These are phyloP conservation scores for Drosophila baimaii DNA, from an alignment of 1,140 invertebrate species.

Conservation along the genomic window DNA sequence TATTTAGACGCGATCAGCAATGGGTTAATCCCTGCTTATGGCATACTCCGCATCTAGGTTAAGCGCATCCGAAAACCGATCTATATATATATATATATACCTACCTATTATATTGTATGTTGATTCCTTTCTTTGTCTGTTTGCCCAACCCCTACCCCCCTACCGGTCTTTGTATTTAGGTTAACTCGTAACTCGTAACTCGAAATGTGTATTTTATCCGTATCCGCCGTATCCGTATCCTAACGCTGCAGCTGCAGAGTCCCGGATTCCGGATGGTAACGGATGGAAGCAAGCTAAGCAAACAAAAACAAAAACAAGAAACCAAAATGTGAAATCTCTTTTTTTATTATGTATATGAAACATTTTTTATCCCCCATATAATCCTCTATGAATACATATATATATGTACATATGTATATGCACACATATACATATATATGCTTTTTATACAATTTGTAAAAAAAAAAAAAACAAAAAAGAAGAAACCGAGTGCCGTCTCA, in stretches of 20 bases:
- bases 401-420: constrained; percentile 26
- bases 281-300: not conserved
- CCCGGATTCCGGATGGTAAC: not conserved
- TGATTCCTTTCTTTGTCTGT: constrained; percentile 36
- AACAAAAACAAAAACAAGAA: constrained; percentile 11
- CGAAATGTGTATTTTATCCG: constrained; percentile 6
- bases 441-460: constrained; percentile 55
- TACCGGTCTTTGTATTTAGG: constrained; percentile 35
- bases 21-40: constrained; percentile 23
- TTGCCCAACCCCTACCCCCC: constrained; percentile 17
- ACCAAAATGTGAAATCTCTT: constrained; percentile 52
- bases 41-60: constrained; percentile 27
- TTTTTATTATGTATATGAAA: constrained; percentile 50
- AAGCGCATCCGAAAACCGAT: constrained; percentile 34
- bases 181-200: constrained; percentile 11
- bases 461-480: not conserved
- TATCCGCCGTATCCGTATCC: too few species aligned
- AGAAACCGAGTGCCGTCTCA: not conserved
- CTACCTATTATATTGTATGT: constrained; percentile 35
- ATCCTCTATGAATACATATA: constrained; percentile 32
- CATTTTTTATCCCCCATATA: constrained; percentile 27
- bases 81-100: constrained; percentile 16
- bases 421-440: constrained; percentile 34
- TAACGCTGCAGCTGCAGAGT: too few species aligned
- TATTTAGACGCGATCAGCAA: constrained; percentile 55